Evolutionary conservation across 2,797 vertebrate species (phyloP).

Genomic region (Poeciliopsis infans): DNA sequence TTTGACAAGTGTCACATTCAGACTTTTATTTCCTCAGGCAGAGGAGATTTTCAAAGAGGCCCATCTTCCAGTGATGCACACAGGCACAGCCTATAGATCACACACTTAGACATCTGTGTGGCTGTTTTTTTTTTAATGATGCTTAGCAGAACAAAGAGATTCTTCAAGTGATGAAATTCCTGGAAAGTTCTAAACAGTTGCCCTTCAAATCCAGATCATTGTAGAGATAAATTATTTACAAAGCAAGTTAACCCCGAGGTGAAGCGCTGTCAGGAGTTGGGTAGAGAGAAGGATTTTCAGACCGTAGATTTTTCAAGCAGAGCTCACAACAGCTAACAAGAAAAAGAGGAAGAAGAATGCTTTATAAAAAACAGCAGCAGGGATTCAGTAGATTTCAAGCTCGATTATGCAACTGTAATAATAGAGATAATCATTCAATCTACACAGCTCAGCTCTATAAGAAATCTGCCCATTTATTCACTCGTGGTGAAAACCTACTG

Average conservation of each 20-base stretch:
- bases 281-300: background rate
- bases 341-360: background rate
- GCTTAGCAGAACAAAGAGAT: background rate
- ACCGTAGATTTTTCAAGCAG: background rate
- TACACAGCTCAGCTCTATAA: too few relatives aligned
- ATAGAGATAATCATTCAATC: too few relatives aligned
- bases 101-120: background rate
- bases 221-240: conserved; percentile 9
- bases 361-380: background rate
- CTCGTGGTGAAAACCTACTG: too few relatives aligned
- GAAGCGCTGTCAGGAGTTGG: conserved; percentile 2
- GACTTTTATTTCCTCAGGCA: background rate
- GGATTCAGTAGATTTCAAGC: background rate
- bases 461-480: too few relatives aligned
- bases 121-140: background rate
- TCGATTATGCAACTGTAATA: background rate
- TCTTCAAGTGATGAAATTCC: background rate
- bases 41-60: background rate
- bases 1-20: background rate
- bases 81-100: background rate
- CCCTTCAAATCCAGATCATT: background rate
- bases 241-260: background rate
- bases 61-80: background rate
- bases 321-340: background rate
- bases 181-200: background rate